A percentile compares a stretch with the other conserved stretches of the same genome.
Conservation (phyloP, 1,140 invertebrate genomes). For the Thalassaphorura encarpata region DNA sequence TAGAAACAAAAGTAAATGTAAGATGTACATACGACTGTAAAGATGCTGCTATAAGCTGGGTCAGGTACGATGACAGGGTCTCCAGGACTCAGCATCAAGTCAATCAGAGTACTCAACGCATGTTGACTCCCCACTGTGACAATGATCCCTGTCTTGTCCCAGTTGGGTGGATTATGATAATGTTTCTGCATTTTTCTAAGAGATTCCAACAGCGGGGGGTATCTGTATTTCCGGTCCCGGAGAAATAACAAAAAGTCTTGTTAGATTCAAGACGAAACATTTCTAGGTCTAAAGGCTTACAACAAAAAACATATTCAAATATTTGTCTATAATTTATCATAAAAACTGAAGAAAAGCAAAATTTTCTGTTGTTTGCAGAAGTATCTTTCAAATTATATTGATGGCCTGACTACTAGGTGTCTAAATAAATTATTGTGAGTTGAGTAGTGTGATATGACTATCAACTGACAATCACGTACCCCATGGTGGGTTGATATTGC, state of each 20-base stretch:
- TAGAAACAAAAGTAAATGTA: conserved; percentile 26
- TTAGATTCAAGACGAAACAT: no score
- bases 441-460: no score
- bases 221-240: conserved; percentile 39
- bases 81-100: conserved; percentile 53
- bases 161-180: conserved; percentile 54
- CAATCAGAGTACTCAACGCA: conserved; percentile 59
- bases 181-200: conserved; percentile 53
- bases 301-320: no score
- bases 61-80: conserved; percentile 59
- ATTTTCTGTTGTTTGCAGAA: no score
- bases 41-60: conserved; percentile 57
- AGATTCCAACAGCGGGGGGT: conserved; percentile 51
- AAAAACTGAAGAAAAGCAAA: no score
- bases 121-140: conserved; percentile 64
- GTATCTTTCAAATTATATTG: no score
- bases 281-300: no score
- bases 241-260: neutral
- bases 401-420: no score
- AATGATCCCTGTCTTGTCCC: conserved; percentile 49
- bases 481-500: conserved; percentile 63
- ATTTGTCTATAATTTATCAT: no score
- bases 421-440: neutral
- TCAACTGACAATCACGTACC: conserved; percentile 40
- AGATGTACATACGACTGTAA: conserved; percentile 51